Percentiles rank a stretch among this genome's conserved stretches.
Evolutionary conservation across 2,888 invertebrate genomes (phyloP).

Genomic region (Leptopterna dolabrata): DNA sequence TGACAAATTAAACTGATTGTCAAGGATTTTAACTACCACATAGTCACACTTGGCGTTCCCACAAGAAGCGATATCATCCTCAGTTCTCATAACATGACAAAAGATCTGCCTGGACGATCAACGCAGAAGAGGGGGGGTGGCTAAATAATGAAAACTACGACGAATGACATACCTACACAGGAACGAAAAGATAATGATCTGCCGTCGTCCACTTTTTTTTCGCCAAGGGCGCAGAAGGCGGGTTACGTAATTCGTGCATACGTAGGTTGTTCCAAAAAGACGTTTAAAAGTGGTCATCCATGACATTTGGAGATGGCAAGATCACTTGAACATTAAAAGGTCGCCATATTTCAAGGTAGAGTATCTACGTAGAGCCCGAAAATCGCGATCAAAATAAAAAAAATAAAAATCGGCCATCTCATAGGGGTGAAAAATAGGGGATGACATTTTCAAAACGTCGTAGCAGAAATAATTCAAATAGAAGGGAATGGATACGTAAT

Average conservation of each 20-base stretch:
- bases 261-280: not conserved
- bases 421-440: no score
- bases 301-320: not conserved
- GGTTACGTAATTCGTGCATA: not conserved
- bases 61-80: not conserved
- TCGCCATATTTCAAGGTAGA: not conserved
- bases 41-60: not conserved
- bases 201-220: not conserved
- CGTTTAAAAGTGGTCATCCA: not conserved
- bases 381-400: no score
- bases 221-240: not conserved
- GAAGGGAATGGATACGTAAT: no score
- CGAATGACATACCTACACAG: not conserved
- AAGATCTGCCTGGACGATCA: not conserved
- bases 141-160: not conserved
- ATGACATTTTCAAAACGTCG: no score
- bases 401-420: no score
- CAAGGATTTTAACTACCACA: not conserved
- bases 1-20: conserved; percentile 23
- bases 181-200: not conserved
- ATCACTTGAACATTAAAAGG: not conserved
- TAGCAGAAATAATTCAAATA: no score
- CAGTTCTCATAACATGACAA: not conserved
- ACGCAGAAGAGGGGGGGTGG: not conserved
- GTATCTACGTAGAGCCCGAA: no score